A percentile compares a stretch with the other conserved stretches of the same genome.
Conservation (phyloP, 2,113 vertebrate species). For the Rousettus leschenaultii region DNA sequence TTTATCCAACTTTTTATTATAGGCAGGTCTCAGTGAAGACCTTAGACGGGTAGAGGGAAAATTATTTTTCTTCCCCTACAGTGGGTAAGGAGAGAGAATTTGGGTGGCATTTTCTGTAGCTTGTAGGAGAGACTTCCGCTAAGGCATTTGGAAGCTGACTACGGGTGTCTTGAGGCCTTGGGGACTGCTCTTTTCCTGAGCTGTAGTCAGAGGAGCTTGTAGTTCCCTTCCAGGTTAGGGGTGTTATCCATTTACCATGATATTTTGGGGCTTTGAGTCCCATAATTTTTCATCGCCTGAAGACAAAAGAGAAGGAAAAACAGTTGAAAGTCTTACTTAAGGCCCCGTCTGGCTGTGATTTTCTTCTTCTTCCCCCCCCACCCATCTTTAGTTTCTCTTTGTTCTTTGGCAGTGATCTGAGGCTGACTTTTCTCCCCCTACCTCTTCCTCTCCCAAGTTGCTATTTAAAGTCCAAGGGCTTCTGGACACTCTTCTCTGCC, state of each 20-base stretch:
- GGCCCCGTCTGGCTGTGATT: neutral
- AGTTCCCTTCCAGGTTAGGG: neutral
- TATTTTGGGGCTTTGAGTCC: neutral
- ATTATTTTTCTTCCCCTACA: neutral
- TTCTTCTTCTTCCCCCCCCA: constrained; percentile 33
- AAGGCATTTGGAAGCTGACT: neutral
- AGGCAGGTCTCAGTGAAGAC: neutral
- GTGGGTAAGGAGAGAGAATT: neutral
- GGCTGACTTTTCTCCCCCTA: neutral
- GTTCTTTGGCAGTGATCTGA: neutral
- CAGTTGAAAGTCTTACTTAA: neutral
- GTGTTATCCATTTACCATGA: neutral
- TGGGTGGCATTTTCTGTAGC: neutral
- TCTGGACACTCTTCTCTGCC: constrained; percentile 20
- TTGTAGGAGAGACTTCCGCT: neutral
- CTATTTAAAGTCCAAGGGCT: constrained; percentile 56
- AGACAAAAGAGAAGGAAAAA: neutral
- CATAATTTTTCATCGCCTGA: neutral
- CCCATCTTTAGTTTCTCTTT: constrained; percentile 16
- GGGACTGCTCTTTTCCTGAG: neutral
- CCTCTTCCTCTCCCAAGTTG: constrained; percentile 13
- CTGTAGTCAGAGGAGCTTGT: neutral
- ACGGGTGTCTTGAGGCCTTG: neutral
- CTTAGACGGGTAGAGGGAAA: neutral
- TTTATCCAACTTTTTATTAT: neutral